Percentiles rank a stretch among this genome's conserved stretches.
Conservation (phyloP, 2,113 vertebrate genomes). For the Hirundichthys speculiger region DNA sequence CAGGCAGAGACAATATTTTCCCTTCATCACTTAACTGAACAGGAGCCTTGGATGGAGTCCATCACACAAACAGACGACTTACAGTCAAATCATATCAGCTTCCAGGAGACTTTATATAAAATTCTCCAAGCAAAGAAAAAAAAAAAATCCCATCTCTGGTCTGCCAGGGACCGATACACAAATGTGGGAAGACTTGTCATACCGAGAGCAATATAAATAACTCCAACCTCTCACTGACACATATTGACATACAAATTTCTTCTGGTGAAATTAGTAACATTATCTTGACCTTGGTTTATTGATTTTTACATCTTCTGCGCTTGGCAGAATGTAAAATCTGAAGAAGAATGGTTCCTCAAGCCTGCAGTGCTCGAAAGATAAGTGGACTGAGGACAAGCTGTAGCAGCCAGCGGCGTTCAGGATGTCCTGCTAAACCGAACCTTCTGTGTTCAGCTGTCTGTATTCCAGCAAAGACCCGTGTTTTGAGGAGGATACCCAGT, state of each 20-base stretch:
- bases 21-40: no score
- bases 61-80: not conserved
- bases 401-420: conserved; percentile 2
- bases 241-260: conserved; percentile 68
- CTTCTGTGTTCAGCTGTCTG: conserved; percentile 18
- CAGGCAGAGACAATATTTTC: no score
- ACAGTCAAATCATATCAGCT: not conserved
- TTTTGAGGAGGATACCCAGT: no score
- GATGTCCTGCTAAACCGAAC: conserved; percentile 1
- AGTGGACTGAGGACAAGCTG: conserved; percentile 10
- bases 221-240: conserved; percentile 44
- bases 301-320: conserved; percentile 59
- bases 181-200: conserved; percentile 10
- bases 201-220: conserved; percentile 31
- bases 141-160: not conserved
- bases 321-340: conserved; percentile 38
- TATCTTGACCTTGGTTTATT: conserved; percentile 74
- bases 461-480: conserved; percentile 29
- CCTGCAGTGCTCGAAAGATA: conserved; percentile 26
- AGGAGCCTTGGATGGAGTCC: no score
- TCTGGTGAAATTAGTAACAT: conserved; percentile 62
- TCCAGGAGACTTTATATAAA: not conserved
- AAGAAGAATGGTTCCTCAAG: conserved; percentile 53
- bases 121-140: not conserved
- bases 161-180: conserved; percentile 7